phyloP scores from a whole-genome alignment of 2,113 vertebrate species.

The Ailuropoda melanoleuca region DNA sequence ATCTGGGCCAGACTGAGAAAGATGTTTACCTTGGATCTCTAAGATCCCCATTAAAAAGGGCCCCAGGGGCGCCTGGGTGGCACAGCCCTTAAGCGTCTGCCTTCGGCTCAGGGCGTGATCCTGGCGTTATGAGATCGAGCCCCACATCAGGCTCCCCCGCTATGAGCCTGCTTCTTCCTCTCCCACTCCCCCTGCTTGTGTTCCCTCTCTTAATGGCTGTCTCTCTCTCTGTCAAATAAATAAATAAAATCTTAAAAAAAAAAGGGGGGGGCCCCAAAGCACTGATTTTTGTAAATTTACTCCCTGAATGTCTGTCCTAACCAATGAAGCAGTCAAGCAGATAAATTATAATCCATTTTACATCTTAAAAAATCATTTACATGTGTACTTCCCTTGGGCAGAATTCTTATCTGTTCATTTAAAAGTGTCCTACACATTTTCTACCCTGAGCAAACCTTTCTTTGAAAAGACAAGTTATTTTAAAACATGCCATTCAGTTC shows the following conservation, averaged over 20 bases:
- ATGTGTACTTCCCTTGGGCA: not conserved
- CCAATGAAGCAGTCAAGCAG: not conserved
- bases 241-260: too few species aligned
- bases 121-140: too few species aligned
- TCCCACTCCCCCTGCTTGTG: too few species aligned
- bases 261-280: too few species aligned
- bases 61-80: too few species aligned
- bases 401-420: not conserved
- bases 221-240: too few species aligned
- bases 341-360: not conserved
- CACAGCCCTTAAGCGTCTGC: too few species aligned
- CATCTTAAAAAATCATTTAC: not conserved
- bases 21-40: not conserved
- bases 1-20: not conserved
- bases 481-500: constrained; percentile 11
- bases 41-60: not conserved
- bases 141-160: too few species aligned
- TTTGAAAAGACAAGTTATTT: constrained; percentile 42
- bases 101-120: too few species aligned
- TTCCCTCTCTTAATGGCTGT: too few species aligned
- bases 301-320: not conserved
- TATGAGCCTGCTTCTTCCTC: too few species aligned
- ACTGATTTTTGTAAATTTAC: not conserved
- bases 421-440: not conserved
- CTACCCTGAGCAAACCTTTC: not conserved